Conservation (phyloP, 2,113 vertebrate species). For the Eurypyga helias region DNA sequence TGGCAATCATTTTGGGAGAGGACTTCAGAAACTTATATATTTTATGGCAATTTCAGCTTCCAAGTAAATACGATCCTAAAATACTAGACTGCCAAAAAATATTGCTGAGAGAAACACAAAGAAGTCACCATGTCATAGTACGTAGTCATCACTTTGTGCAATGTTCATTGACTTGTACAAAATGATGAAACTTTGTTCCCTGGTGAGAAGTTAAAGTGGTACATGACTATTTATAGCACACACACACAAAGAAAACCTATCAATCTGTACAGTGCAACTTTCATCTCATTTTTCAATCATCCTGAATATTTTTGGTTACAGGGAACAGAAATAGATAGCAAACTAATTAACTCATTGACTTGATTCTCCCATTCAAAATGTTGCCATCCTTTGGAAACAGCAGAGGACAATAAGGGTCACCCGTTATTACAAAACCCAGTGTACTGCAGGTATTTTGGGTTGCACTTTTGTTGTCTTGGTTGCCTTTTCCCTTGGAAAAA, state of each 20-base stretch:
- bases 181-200: constrained; percentile 15
- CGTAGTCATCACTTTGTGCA: constrained; percentile 42
- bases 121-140: background rate
- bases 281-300: background rate
- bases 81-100: constrained; percentile 14
- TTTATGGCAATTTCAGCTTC: background rate
- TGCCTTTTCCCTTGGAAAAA: background rate
- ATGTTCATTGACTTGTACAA: constrained; percentile 16
- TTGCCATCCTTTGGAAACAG: background rate
- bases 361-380: background rate
- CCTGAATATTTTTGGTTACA: background rate
- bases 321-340: background rate
- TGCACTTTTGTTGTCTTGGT: background rate
- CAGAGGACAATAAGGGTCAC: background rate
- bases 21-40: background rate
- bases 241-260: background rate
- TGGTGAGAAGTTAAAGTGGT: constrained; percentile 6
- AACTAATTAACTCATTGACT: constrained; percentile 16
- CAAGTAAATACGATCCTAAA: background rate
- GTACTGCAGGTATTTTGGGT: background rate
- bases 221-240: background rate
- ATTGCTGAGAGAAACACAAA: constrained; percentile 28
- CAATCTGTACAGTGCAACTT: background rate
- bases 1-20: background rate
- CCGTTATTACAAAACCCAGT: background rate